Percentiles rank a stretch among this genome's conserved stretches.
phyloP scores from a whole-genome alignment of 2,797 vertebrate species.

The Taenioides sp. region DNA sequence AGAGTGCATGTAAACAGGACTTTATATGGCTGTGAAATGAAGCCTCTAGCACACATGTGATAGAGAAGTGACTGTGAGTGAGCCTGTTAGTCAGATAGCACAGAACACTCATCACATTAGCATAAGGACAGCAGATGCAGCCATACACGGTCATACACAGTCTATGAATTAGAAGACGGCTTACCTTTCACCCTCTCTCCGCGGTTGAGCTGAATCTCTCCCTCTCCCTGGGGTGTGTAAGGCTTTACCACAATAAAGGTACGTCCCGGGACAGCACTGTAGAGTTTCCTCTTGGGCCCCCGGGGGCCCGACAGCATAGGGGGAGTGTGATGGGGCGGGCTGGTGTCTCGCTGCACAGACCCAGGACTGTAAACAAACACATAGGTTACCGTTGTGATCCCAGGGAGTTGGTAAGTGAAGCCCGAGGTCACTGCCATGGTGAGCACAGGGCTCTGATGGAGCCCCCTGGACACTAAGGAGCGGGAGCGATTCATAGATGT shows the following conservation, averaged over 20 bases:
- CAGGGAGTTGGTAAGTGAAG: constrained; percentile 86
- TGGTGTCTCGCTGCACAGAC: constrained; percentile 82
- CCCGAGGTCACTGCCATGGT: constrained; percentile 82
- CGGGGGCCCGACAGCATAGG: constrained; percentile 76
- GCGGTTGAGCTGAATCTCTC: constrained; percentile 95
- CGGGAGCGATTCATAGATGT: constrained; percentile 61
- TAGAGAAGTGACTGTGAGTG: constrained; percentile 3
- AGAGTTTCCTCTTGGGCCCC: constrained; percentile 95
- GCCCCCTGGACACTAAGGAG: constrained; percentile 60
- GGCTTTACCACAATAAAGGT: constrained; percentile 96
- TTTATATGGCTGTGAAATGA: constrained; percentile 43
- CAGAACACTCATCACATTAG: not conserved
- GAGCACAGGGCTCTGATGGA: constrained; percentile 63
- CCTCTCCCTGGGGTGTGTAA: constrained; percentile 91
- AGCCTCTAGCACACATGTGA: constrained; percentile 30
- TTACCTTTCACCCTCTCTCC: constrained; percentile 94
- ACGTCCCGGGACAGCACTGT: constrained; percentile 95
- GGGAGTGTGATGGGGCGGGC: constrained; percentile 81
- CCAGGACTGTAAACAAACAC: constrained; percentile 98
- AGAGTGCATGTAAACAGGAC: constrained; percentile 42
- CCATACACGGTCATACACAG: constrained; percentile 5
- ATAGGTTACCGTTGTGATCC: constrained; percentile 94
- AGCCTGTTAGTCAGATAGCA: not conserved
- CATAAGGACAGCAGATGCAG: constrained; percentile 7
- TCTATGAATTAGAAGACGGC: constrained; percentile 14